Base-by-base conservation (phyloP, 1,140 invertebrate species). In the Bombus consobrinus region DNA sequence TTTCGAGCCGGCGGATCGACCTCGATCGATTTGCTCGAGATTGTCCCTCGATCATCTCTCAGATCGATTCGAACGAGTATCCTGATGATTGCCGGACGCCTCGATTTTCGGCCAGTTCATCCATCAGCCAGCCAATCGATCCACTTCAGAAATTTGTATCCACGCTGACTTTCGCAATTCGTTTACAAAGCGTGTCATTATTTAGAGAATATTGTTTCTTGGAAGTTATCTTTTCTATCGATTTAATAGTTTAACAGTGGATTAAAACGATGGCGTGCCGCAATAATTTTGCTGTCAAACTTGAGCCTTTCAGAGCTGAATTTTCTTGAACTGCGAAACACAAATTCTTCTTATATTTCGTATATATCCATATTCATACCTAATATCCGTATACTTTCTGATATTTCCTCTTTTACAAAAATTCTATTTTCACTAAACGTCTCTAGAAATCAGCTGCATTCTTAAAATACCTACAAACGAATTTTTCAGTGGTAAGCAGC, bases 21-120 rank as follows among this genome's bases (percentile, higher is more conserved):
- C 89, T 91, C 82, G 85, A 91, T 91, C 86, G 87, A 88, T 90
- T 87, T 87, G 85, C 85, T 28, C 86, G 87, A 88, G 89, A 91
- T 91, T 81, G 83, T 87, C 79, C 85, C 71, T 89, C 90, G 88
- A 87, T 90, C 87, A 84, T 78, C 87, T 88, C 87, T 78, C 87
- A 81, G 87, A 92, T 91, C 88, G 88, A 89, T 90, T 83, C 77
- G 87, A 87, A 89, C 81, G 80, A 79, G 86, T 77, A 86, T 83
- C 72, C 72, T 86, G 89, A 90, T 86, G 89, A 90, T 90, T 85
- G 83, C 83, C 75, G 86, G 78, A 85, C 89, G 88, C 84, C 79
- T 82, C 69, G 88, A 85, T 88, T 90, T 90, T 90, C 80, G 89
- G 85, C 86, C 64, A 62, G 86, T 78, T 64, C 43, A 57, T n/a